Conservation (phyloP, 1,140 invertebrate genomes). For the Whitmania pigra region DNA sequence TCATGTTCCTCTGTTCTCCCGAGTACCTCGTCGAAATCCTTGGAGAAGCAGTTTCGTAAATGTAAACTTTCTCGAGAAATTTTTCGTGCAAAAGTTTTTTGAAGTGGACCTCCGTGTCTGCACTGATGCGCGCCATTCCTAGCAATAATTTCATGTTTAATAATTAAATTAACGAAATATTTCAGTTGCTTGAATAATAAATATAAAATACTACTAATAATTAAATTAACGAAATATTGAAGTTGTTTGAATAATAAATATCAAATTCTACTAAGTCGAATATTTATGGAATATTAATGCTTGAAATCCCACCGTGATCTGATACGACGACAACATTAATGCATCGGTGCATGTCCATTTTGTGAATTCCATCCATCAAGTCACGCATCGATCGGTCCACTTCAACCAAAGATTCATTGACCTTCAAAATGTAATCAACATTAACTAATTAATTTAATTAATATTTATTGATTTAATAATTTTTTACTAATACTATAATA, state of each 20-base stretch:
- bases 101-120: not conserved
- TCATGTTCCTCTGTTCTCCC: not conserved
- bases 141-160: not conserved
- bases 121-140: slow-evolving; percentile 12
- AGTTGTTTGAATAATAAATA: no score
- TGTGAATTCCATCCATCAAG: slow-evolving; percentile 27
- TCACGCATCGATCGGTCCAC: slow-evolving; percentile 28
- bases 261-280: no score
- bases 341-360: slow-evolving; percentile 30
- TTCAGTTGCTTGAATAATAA: no score
- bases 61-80: not conserved
- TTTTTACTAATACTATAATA: no score
- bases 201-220: no score
- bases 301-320: slow-evolving; percentile 29
- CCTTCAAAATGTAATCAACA: slow-evolving; percentile 10
- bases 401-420: slow-evolving; percentile 25
- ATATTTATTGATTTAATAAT: not conserved
- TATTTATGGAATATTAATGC: no score
- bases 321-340: slow-evolving; percentile 32
- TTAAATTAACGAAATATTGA: no score
- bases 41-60: not conserved
- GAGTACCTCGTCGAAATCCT: slow-evolving; percentile 10
- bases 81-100: not conserved
- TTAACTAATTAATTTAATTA: not conserved
- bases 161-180: no score